Conservation (phyloP, 2,797 vertebrate genomes). For the Phrynocephalus guinanensis region DNA sequence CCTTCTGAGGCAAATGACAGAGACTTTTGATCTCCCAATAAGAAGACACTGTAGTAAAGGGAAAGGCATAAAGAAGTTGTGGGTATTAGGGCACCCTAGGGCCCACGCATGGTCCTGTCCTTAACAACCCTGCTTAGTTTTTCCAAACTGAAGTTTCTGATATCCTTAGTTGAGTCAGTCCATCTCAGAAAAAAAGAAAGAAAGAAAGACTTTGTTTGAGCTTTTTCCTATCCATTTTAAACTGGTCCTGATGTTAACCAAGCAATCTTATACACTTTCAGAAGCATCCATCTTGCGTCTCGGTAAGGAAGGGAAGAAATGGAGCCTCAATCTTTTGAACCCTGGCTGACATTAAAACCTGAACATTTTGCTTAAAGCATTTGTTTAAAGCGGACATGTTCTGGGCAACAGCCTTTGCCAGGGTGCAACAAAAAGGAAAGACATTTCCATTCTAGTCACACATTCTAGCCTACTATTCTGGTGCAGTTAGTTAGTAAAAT, state of each 20-base stretch:
- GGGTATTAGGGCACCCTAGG: not conserved
- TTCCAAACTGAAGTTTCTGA: too few relatives aligned
- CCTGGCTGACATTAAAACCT: not conserved
- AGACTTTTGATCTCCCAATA: not conserved
- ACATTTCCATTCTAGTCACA: constrained; percentile 4
- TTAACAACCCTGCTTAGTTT: too few relatives aligned
- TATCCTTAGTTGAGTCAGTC: too few relatives aligned
- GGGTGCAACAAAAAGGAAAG: fast-evolving
- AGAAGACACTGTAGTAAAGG: too few relatives aligned
- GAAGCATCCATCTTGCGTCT: not conserved
- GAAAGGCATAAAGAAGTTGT: too few relatives aligned
- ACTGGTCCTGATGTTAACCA: not conserved
- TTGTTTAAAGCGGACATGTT: not conserved
- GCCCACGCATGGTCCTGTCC: too few relatives aligned
- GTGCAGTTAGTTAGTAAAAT: not conserved
- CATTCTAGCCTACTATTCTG: not conserved
- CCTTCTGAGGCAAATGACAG: not conserved
- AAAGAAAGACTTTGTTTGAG: not conserved
- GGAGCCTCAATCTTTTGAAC: not conserved
- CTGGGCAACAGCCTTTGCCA: not conserved
- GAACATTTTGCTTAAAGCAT: not conserved
- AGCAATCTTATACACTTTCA: not conserved
- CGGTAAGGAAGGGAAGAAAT: not conserved
- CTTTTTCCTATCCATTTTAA: not conserved
- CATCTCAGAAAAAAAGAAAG: not conserved